Conservation (phyloP, 2,113 vertebrate genomes). For the Elaphurus davidianus region DNA sequence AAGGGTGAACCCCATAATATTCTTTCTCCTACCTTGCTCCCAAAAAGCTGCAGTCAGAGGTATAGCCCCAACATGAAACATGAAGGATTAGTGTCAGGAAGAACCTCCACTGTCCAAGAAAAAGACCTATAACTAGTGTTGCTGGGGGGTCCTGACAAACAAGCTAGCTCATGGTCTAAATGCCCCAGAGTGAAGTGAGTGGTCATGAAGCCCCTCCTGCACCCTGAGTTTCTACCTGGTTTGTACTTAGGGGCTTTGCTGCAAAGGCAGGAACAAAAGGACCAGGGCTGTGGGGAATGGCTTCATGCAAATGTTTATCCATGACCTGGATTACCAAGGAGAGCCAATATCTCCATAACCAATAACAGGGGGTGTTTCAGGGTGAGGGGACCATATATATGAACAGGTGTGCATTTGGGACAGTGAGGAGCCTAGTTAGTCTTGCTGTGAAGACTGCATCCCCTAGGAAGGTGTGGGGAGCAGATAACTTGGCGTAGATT, state of each 20-base stretch:
- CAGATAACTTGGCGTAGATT: neutral
- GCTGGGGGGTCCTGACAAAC: too few species aligned
- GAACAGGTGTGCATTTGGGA: neutral
- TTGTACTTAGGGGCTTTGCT: neutral
- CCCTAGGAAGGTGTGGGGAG: neutral
- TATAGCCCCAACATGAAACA: accelerated
- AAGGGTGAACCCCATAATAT: neutral
- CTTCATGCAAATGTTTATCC: neutral
- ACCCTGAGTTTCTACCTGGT: accelerated
- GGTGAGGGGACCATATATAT: neutral
- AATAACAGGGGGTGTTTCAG: neutral
- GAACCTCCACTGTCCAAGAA: neutral
- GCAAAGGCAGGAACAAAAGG: neutral
- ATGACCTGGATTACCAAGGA: neutral
- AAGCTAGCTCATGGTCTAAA: neutral
- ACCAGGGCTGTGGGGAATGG: neutral
- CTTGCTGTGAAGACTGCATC: neutral
- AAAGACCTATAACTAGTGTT: neutral
- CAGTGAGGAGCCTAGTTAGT: neutral
- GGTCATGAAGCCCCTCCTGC: neutral
- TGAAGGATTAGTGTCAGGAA: neutral
- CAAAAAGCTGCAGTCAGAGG: neutral
- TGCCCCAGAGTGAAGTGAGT: neutral
- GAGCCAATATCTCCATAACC: neutral
- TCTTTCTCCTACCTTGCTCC: neutral